Evolutionary conservation across 2,797 vertebrate species (phyloP).

Genomic region (Oceanodroma leucorhoa): DNA sequence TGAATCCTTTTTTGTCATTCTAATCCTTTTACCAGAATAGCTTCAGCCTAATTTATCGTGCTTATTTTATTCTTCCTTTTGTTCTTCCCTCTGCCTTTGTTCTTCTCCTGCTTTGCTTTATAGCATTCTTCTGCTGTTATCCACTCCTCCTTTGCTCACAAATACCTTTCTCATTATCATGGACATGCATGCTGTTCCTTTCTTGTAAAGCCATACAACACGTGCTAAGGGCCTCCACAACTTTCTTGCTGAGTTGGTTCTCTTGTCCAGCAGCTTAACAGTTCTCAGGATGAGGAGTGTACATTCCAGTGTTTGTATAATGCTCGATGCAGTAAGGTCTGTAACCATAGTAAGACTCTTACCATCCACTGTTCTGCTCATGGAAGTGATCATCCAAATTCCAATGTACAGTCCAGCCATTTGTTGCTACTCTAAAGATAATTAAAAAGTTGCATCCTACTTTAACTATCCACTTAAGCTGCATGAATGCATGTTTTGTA

Average conservation of each 20-base stretch:
- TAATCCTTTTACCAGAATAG: background rate
- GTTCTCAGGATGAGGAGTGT: background rate
- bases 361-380: rapidly evolving
- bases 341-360: background rate
- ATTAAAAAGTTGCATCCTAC: background rate
- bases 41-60: background rate
- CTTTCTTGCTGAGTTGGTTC: background rate
- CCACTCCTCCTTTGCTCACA: background rate
- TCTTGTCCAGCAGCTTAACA: background rate
- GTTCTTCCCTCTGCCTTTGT: background rate
- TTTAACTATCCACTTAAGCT: background rate
- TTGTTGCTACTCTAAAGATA: background rate
- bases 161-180: background rate
- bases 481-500: rapidly evolving
- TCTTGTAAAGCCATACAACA: background rate
- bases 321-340: background rate
- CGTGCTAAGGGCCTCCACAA: background rate
- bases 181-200: background rate
- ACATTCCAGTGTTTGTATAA: background rate
- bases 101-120: background rate
- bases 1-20: background rate
- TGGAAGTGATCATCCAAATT: background rate
- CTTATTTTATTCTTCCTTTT: background rate
- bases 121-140: background rate
- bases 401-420: background rate